Conservation (phyloP, 2,888 invertebrate species). For the Cheilosia scutellata region DNA sequence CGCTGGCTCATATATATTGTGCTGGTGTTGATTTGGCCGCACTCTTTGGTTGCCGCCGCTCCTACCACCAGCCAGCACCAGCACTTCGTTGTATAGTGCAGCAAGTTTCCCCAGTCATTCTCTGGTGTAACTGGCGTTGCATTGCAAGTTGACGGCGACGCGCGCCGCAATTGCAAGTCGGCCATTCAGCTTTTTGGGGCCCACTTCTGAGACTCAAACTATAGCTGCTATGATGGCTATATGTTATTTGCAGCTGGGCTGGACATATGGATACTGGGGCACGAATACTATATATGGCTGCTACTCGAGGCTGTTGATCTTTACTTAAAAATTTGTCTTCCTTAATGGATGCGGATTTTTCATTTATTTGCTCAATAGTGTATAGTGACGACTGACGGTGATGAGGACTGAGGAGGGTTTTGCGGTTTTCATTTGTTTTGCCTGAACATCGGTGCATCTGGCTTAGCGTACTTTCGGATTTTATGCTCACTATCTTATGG, state of each 20-base stretch:
- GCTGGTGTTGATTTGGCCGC: slow-evolving; percentile 21
- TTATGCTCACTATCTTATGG: slow-evolving; percentile 7
- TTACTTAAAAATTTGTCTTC: slow-evolving; percentile 62
- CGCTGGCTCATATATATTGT: slow-evolving; percentile 23
- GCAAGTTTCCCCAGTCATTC: slow-evolving; percentile 37
- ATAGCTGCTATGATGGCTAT: background rate
- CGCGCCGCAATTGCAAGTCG: slow-evolving; percentile 52
- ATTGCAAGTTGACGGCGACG: slow-evolving; percentile 28
- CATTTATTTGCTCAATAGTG: slow-evolving; percentile 36
- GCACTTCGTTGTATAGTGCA: background rate
- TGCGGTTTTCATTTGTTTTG: slow-evolving; percentile 12
- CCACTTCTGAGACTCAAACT: slow-evolving; percentile 41
- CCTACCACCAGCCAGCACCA: too few species aligned
- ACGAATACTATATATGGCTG: slow-evolving; percentile 13
- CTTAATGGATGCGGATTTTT: slow-evolving; percentile 55
- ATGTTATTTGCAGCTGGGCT: slow-evolving; percentile 46
- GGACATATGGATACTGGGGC: slow-evolving; percentile 54
- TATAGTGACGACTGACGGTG: background rate
- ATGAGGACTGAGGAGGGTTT: slow-evolving; percentile 6
- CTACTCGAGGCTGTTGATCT: slow-evolving; percentile 67
- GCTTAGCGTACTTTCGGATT: slow-evolving; percentile 20
- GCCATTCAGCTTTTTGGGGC: slow-evolving; percentile 64
- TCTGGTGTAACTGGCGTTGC: slow-evolving; percentile 37
- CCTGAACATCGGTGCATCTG: slow-evolving; percentile 17
- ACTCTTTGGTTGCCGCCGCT: background rate